A percentile compares a stretch with the other conserved stretches of the same genome.
Conservation (phyloP, 2,888 invertebrate genomes). For the Euzophera pinguis region DNA sequence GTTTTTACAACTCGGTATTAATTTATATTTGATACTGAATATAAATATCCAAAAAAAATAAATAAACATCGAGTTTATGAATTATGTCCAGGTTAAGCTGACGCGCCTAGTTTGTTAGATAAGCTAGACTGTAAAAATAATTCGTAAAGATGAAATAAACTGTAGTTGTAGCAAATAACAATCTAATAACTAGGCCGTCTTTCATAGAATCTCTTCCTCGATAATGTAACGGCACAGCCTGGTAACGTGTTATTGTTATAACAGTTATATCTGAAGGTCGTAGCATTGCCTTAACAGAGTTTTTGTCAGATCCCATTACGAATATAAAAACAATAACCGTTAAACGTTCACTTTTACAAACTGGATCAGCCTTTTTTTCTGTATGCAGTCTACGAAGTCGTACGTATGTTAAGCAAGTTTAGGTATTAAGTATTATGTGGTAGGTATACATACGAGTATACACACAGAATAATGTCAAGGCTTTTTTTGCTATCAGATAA, state of each 20-base stretch:
- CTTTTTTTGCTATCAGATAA: conserved; percentile 15
- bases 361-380: conserved; percentile 39
- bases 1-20: too few species aligned
- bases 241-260: conserved; percentile 4
- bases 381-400: conserved; percentile 17
- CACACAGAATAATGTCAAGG: conserved; percentile 21
- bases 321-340: conserved; percentile 56
- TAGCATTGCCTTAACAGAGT: conserved; percentile 46
- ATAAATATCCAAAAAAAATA: too few species aligned
- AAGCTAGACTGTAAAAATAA: too few species aligned
- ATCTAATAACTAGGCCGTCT: neutral
- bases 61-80: too few species aligned
- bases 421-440: neutral
- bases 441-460: neutral
- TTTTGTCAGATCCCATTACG: conserved; percentile 38
- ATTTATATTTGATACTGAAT: too few species aligned
- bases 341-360: conserved; percentile 37
- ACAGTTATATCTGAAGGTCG: conserved; percentile 43
- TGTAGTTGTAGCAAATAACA: neutral
- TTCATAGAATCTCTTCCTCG: neutral
- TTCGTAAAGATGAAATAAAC: too few species aligned
- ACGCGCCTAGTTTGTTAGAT: too few species aligned
- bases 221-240: conserved; percentile 16
- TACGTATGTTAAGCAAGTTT: neutral
- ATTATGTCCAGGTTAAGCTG: too few species aligned